Percentiles rank a stretch among this genome's conserved stretches.
phyloP scores from a whole-genome alignment of 2,888 invertebrate species.

The Gibbula magus region DNA sequence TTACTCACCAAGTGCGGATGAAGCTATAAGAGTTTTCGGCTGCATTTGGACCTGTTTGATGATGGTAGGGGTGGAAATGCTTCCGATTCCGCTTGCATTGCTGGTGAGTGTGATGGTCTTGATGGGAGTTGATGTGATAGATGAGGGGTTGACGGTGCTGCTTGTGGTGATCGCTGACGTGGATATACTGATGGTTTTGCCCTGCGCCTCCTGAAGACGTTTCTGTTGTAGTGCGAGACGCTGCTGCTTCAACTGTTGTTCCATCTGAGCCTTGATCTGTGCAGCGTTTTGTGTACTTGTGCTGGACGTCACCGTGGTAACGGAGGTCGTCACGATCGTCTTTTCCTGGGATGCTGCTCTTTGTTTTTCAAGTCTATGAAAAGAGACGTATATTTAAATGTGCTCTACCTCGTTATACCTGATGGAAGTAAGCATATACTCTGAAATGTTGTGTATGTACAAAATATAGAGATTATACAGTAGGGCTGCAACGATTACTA shows the following conservation, averaged over 20 bases:
- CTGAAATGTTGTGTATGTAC: too few species aligned
- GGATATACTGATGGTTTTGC: slow-evolving; percentile 38
- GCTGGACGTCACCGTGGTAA: slow-evolving; percentile 46
- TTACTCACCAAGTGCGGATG: slow-evolving; percentile 34
- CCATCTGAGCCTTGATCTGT: slow-evolving; percentile 86
- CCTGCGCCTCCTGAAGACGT: slow-evolving; percentile 75
- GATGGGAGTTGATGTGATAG: slow-evolving; percentile 47
- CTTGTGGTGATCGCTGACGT: not conserved
- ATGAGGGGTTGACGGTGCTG: slow-evolving; percentile 41
- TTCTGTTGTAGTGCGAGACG: slow-evolving; percentile 93
- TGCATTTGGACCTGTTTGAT: slow-evolving; percentile 64
- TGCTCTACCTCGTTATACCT: not conserved
- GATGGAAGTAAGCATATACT: too few species aligned
- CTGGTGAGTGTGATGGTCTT: slow-evolving; percentile 70
- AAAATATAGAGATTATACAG: too few species aligned
- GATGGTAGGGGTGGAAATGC: slow-evolving; percentile 49
- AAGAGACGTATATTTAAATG: not conserved
- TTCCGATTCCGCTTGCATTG: slow-evolving; percentile 40
- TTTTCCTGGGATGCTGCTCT: slow-evolving; percentile 74
- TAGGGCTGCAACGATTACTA: too few species aligned
- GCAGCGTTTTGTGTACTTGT: slow-evolving; percentile 66
- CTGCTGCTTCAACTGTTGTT: slow-evolving; percentile 91
- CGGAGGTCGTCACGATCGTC: slow-evolving; percentile 33
- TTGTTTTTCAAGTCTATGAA: slow-evolving; percentile 73
- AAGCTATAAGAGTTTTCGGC: slow-evolving; percentile 60